Conservation (phyloP, 2,888 invertebrate genomes). For the Pyrrhosoma nymphula region DNA sequence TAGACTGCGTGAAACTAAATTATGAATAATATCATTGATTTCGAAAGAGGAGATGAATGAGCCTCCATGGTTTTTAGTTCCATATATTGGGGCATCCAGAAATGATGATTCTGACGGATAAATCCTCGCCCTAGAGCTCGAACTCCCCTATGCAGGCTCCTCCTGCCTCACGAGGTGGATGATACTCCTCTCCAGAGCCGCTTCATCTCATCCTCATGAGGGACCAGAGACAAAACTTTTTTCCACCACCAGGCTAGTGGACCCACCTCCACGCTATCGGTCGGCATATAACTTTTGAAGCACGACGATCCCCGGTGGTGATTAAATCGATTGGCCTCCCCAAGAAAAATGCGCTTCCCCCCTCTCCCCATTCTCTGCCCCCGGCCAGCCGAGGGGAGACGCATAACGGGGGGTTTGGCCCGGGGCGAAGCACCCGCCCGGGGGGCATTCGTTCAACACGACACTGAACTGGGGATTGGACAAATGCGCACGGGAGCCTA, state of each 20-base stretch:
- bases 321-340: slow-evolving; percentile 15
- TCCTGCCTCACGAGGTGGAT: too few relatives aligned
- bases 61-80: too few relatives aligned
- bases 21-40: too few relatives aligned
- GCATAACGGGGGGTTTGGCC: too few relatives aligned
- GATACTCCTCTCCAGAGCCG: not conserved
- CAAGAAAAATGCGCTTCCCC: not conserved
- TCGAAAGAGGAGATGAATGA: too few relatives aligned
- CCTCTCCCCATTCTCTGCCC: too few relatives aligned
- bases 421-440: too few relatives aligned
- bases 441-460: too few relatives aligned
- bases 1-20: too few relatives aligned
- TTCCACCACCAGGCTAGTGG: not conserved
- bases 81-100: not conserved
- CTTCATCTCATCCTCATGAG: not conserved
- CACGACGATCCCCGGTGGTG: not conserved
- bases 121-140: not conserved
- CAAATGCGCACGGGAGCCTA: too few relatives aligned
- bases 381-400: too few relatives aligned
- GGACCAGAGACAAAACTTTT: not conserved
- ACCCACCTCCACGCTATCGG: not conserved
- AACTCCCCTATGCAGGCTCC: not conserved
- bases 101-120: not conserved
- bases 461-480: too few relatives aligned
- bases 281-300: not conserved